phyloP scores from a whole-genome alignment of 1,140 invertebrate species.

The Plutomurus gul region DNA sequence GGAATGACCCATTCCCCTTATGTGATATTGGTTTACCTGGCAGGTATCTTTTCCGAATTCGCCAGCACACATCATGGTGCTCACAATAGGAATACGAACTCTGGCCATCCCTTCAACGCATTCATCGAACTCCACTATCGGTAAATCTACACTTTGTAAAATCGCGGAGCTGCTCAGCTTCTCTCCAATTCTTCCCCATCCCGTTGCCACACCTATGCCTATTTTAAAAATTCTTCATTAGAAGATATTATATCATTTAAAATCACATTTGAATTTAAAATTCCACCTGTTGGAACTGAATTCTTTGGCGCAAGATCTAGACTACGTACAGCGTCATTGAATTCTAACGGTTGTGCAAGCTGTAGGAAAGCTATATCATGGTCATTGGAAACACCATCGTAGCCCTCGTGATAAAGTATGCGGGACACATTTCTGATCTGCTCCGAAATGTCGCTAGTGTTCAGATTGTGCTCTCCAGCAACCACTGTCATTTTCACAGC shows the following conservation, averaged over 20 bases:
- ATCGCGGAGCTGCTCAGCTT: background rate
- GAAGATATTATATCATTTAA: background rate
- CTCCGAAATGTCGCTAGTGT: constrained; percentile 54
- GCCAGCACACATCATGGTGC: background rate
- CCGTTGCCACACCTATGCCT: background rate
- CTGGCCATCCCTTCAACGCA: background rate
- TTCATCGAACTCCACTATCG: background rate
- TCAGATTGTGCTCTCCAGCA: constrained; percentile 58
- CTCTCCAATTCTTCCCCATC: background rate
- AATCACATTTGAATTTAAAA: no score
- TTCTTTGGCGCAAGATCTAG: background rate
- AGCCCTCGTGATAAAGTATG: background rate
- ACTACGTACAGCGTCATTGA: background rate
- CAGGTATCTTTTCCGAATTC: background rate
- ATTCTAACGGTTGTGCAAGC: background rate
- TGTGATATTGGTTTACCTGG: no score
- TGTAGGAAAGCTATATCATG: background rate
- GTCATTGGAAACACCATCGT: background rate
- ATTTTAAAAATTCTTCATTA: background rate
- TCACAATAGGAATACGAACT: background rate
- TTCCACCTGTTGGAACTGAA: no score
- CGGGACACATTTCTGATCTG: background rate
- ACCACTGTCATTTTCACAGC: constrained; percentile 41
- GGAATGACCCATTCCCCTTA: no score
- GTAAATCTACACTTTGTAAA: background rate